These are phyloP conservation scores for Synanthedon andrenaeformis DNA, from an alignment of 2,888 invertebrate species.

Conservation along the genomic window DNA sequence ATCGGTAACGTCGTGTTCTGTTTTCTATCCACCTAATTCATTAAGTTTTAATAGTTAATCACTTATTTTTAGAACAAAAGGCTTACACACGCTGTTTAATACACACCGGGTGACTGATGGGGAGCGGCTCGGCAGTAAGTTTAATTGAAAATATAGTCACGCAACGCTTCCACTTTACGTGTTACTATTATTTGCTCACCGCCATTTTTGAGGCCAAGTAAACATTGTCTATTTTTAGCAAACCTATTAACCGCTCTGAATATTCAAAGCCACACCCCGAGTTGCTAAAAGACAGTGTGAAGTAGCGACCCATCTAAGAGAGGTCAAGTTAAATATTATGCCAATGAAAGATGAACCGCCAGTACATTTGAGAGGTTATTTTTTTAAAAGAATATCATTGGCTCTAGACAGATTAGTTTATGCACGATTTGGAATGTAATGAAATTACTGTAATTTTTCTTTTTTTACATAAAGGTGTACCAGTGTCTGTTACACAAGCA, in stretches of 20 bases:
- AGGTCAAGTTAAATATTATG: too few species aligned
- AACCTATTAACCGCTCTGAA: not conserved
- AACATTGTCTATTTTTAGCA: not conserved
- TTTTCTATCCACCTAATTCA: not conserved
- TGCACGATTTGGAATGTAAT: too few species aligned
- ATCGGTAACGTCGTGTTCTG: too few species aligned
- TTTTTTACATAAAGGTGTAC: too few species aligned
- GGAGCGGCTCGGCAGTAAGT: conserved; percentile 13
- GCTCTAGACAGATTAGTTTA: too few species aligned
- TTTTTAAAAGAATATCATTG: too few species aligned
- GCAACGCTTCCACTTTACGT: conserved; percentile 10
- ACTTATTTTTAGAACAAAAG: conserved; percentile 8
- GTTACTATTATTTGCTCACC: not conserved
- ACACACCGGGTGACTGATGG: conserved; percentile 13
- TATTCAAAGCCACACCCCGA: not conserved
- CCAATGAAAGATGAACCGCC: too few species aligned
- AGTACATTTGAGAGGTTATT: too few species aligned
- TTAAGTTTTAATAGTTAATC: not conserved
- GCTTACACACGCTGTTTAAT: conserved; percentile 12
- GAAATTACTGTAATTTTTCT: too few species aligned
- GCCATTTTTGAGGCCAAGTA: not conserved
- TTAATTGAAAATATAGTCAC: conserved; percentile 31
- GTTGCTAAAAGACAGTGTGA: too few species aligned
- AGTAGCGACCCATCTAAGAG: too few species aligned
- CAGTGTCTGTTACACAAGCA: too few species aligned